Evolutionary conservation across 2,113 vertebrate genomes (phyloP).

Genomic region (Tricholaema leucomelas): DNA sequence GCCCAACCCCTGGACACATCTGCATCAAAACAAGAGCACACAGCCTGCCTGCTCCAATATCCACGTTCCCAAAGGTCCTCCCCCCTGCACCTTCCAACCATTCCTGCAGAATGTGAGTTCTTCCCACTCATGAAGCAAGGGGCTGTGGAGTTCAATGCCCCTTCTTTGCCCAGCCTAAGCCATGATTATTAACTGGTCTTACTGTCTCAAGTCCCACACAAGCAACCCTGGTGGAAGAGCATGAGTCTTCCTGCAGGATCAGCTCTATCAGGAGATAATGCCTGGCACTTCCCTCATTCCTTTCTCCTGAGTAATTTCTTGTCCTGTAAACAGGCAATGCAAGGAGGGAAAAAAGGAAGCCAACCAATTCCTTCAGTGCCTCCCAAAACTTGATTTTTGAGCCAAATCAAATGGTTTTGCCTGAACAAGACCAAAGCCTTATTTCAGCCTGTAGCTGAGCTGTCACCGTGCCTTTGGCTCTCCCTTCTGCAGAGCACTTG

Average conservation of each 20-base stretch:
- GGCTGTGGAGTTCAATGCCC: background rate
- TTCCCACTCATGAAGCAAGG: background rate
- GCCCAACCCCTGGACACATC: background rate
- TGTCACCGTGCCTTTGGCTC: background rate
- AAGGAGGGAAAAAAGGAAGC: slow-evolving; percentile 20
- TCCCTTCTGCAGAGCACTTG: background rate
- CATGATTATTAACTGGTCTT: background rate
- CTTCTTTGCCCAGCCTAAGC: background rate
- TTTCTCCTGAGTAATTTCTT: slow-evolving; percentile 16
- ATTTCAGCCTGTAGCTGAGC: background rate
- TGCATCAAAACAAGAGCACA: background rate
- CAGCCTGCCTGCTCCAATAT: fast-evolving
- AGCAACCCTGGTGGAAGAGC: background rate
- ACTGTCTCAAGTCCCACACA: background rate
- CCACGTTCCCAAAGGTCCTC: fast-evolving
- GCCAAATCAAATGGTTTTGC: background rate
- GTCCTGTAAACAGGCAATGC: background rate
- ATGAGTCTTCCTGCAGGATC: background rate
- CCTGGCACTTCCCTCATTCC: slow-evolving; percentile 29
- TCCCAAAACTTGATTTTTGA: background rate
- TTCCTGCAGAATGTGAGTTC: background rate
- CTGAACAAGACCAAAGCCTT: background rate
- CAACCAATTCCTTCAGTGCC: background rate
- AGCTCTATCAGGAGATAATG: background rate
- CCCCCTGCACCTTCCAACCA: background rate